Evolutionary conservation across 2,113 vertebrate species (phyloP).

Genomic region (Periophthalmodon schlosseri): DNA sequence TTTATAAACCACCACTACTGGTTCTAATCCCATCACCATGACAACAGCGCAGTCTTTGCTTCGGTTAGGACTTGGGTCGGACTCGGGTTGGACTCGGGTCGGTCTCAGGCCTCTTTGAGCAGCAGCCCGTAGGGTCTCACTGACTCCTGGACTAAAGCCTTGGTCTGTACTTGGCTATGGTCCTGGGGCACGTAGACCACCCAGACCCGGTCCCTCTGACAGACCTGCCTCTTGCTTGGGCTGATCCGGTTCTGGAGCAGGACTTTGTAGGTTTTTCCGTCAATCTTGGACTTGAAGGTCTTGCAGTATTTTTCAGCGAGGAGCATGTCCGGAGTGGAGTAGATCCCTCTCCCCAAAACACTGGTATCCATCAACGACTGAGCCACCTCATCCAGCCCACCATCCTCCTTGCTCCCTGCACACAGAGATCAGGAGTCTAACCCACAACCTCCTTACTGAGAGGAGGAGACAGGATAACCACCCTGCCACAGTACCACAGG

Average conservation of each 20-base stretch:
- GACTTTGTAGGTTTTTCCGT: constrained; percentile 61
- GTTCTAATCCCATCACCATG: too few species aligned
- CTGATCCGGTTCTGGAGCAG: constrained; percentile 76
- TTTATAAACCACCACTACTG: too few species aligned
- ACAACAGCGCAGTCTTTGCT: too few species aligned
- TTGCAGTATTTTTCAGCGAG: constrained; percentile 51
- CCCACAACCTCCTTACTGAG: not conserved
- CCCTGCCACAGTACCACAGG: too few species aligned
- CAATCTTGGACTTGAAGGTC: constrained; percentile 58
- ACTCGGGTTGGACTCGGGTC: too few species aligned
- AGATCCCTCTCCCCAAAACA: constrained; percentile 59
- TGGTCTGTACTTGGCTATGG: constrained; percentile 13
- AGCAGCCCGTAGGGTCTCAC: constrained; percentile 70
- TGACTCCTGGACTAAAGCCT: constrained; percentile 54
- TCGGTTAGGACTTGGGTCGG: not conserved
- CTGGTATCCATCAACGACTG: not conserved
- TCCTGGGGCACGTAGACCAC: constrained; percentile 60
- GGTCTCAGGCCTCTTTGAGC: constrained; percentile 45
- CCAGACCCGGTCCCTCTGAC: constrained; percentile 47
- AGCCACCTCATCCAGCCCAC: not conserved
- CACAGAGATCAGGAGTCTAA: not conserved
- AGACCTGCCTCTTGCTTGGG: constrained; percentile 37
- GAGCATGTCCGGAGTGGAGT: constrained; percentile 61
- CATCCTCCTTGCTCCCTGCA: not conserved
- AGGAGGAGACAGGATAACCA: too few species aligned